Conservation (phyloP, 2,797 vertebrate species). For the Limosa lapponica region DNA sequence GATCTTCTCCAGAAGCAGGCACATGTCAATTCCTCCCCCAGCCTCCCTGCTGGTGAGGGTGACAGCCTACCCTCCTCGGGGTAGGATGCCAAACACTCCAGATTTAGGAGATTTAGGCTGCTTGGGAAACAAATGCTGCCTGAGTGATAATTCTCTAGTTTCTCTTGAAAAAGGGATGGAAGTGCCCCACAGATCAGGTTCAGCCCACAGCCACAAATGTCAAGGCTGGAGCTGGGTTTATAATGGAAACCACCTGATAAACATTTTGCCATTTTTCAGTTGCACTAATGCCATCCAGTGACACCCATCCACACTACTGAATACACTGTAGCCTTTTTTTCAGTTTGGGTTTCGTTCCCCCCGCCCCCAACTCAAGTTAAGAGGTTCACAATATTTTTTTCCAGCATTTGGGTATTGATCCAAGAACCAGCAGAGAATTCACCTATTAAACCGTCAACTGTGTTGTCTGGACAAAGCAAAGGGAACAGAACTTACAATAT, state of each 20-base stretch:
- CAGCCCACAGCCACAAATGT: neutral
- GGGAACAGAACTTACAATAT: neutral
- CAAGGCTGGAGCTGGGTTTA: neutral
- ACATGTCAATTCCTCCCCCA: accelerated
- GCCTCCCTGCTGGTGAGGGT: neutral
- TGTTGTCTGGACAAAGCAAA: neutral
- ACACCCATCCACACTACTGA: neutral
- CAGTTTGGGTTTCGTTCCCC: neutral
- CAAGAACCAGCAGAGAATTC: neutral
- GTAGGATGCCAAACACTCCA: neutral
- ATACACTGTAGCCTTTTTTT: neutral
- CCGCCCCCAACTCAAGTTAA: neutral
- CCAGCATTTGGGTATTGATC: neutral
- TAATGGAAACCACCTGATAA: neutral
- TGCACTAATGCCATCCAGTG: neutral
- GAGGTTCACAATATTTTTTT: neutral
- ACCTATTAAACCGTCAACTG: neutral
- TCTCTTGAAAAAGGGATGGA: neutral
- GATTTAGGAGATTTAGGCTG: neutral
- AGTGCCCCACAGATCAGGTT: neutral
- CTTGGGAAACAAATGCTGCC: neutral
- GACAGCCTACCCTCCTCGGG: neutral
- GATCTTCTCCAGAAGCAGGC: neutral
- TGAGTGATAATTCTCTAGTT: neutral
- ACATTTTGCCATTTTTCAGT: neutral